Evolutionary conservation across 2,113 vertebrate genomes (phyloP), one percentile per base, ranked within the genome.

Genomic region (Brachyhypopomus occidentalis): DNA sequence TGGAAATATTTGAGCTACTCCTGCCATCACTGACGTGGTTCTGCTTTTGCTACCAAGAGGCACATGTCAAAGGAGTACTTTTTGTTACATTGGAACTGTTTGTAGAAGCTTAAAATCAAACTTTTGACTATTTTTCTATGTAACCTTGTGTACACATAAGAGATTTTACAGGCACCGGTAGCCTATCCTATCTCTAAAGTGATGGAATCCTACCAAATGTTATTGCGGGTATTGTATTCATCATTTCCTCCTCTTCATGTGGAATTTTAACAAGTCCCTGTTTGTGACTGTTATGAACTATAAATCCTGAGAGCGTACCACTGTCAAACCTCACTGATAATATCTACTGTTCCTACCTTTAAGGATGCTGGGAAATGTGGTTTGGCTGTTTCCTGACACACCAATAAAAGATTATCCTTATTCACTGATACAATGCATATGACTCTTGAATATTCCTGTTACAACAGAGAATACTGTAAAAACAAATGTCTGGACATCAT

Each of bases 41-140:
- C 86, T 83, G 86, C 86, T 86, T 73, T 78, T 25, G 16, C 72
- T 71, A 56, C 52, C 80, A 73, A 20, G 75, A 77, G 74, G 70
- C 69, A 6, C 83, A 71, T 79, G 84, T 84, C 70, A 81, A 78
- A 81, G 83, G 82, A 85, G 79, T 74, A 86, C 81, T 30, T 80
- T 89, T 87, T 89, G 77, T 89, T 87, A 90, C 63, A 81, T 76
- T 81, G 78, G 85, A 87, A 85, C 87, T 88, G 84, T 87, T 90
- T 88, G 82, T 88, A 89, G 84, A 91, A 58, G 76, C 88, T 88
- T 89, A 88, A 87, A 87, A 74, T 69, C 16, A 88, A 90, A 90
- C 90, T 90, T 92, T 92, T 88, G 84, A 88, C 82, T 92, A 92
- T 93, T 94, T 93, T 92, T 93, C 86, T 93, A 92, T 92, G 88